Evolutionary conservation across 2,113 vertebrate genomes (phyloP), one percentile per base, ranked within the genome.

Genomic region (Anthoscopus minutus): DNA sequence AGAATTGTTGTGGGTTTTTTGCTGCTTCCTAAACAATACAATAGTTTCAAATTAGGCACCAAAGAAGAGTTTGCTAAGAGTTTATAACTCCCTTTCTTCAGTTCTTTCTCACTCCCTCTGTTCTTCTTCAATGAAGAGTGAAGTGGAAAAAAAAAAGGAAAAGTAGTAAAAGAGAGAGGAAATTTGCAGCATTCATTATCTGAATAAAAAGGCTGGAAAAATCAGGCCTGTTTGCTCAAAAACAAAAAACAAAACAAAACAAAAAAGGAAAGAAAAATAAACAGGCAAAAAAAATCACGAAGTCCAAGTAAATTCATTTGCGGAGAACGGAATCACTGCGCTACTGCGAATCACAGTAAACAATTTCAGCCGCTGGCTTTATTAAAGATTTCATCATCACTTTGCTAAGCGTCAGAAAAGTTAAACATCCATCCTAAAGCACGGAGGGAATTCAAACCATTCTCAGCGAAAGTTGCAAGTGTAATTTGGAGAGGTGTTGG

Each of bases 221-320:
- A 64, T 60, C 38, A 61, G 62, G 15, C 19, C 35, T 81, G 25
- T 77, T 80, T 14, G 3, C 53, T 47, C 14, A 73, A 48, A 74
- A 78, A 57, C 48, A 73, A 45, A 25, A 21, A 47, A 21, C n/a
- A n/a, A n/a, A n/a, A n/a, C n/a, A n/a, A n/a, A n/a, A n/a, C n/a
- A n/a, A n/a, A n/a, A n/a, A n/a, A n/a, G n/a, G 5, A 38, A 58
- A 73, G 81, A 80, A 0, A 56, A 84, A 71, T 7, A 62, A 81
- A 37, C 28, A 37, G 58, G 48, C 37, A 33, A 81, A 70, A 76
- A 57, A 53, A 66, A 7, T 8, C 33, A 51, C 54, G 21, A 88
- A 84, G 28, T 27, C 56, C 74, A 76, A 93, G 51, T 16, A 93
- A 94, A 96, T 73, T 82, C 50, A 90, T 94, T 94, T 91, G 77